A percentile compares a stretch with the other conserved stretches of the same genome.
Evolutionary conservation across 2,888 invertebrate genomes (phyloP).

Genomic region (Drosophila formosana): DNA sequence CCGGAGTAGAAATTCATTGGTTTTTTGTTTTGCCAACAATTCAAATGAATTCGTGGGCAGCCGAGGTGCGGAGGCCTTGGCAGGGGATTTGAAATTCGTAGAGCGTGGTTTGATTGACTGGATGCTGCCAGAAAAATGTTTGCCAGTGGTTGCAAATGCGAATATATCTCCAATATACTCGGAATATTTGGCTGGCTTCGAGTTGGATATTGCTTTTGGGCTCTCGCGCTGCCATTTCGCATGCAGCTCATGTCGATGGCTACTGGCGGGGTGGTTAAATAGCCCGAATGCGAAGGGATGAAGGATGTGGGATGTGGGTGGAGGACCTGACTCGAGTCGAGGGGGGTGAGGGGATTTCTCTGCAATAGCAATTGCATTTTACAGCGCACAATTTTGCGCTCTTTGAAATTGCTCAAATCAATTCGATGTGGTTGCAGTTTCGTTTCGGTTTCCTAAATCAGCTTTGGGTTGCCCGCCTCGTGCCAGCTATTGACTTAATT

Average conservation of each 20-base stretch:
- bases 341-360: not conserved
- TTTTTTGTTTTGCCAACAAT: slow-evolving; percentile 22
- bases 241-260: slow-evolving; percentile 58
- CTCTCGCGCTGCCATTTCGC: slow-evolving; percentile 47
- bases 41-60: not conserved
- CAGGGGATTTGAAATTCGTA: slow-evolving; percentile 42
- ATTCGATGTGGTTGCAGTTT: slow-evolving; percentile 72
- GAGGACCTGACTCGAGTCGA: not conserved
- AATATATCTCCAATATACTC: slow-evolving; percentile 32
- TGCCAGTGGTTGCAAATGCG: slow-evolving; percentile 33
- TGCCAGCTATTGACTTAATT: slow-evolving; percentile 61
- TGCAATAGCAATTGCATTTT: slow-evolving; percentile 70
- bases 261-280: slow-evolving; percentile 10
- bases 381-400: slow-evolving; percentile 63
- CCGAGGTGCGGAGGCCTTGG: not conserved
- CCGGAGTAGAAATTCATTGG: slow-evolving; percentile 40
- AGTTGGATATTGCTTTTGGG: slow-evolving; percentile 64
- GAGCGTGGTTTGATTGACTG: slow-evolving; percentile 57
- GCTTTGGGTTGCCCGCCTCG: slow-evolving; percentile 32
- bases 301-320: not conserved
- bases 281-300: not conserved
- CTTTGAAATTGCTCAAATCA: slow-evolving; percentile 72
- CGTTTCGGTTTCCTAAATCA: slow-evolving; percentile 47
- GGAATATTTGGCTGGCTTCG: slow-evolving; percentile 44
- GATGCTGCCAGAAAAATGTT: slow-evolving; percentile 44